Evolutionary conservation across 2,888 invertebrate species (phyloP), one percentile per base, ranked within the genome.

Genomic region (Rhamnusium bicolor): DNA sequence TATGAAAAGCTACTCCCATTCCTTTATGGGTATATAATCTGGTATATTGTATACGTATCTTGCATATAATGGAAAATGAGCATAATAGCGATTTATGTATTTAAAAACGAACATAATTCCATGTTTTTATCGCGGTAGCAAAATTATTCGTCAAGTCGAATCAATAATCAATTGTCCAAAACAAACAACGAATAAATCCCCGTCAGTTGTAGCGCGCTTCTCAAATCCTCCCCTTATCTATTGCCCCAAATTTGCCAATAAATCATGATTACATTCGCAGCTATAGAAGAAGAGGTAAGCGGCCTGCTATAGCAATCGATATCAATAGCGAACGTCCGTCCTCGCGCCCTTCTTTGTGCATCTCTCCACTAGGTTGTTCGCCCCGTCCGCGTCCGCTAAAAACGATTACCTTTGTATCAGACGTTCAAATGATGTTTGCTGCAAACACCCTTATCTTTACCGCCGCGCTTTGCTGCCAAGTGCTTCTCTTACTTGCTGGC

Each of bases 351-450:
- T 69, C 73, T 77, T 72, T 75, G 75, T 75, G 69, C 58, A 56
- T 71, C 71, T 73, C 74, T 68, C 68, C 54, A 61, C 51, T 32
- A 60, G 76, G 74, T 78, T 76, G 76, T 76, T 76, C 74, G 78
- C 78, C 76, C 69, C 72, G 74, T 76, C 74, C 69, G 72, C 72
- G 74, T 76, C 74, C 69, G 72, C 73, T 76, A 80, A 80, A 81
- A 80, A 76, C 80, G 80, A 81, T 81, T 81, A 81, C 80, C 81
- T 81, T 80, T 79, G 79, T 80, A 80, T 79, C 80, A 77, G 79
- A 80, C 81, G 79, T 79, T 79, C 76, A 75, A 80, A 80, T 78
- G 80, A 80, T 80, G 78, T 81, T 79, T 81, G 77, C 76, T 69
- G 71, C 77, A 79, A 81, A 80, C 79, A 79, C 76, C 76, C 79